Percentiles rank a stretch among this genome's conserved stretches.
Conservation (phyloP, 2,888 invertebrate genomes). For the Itoplectis maculator region DNA sequence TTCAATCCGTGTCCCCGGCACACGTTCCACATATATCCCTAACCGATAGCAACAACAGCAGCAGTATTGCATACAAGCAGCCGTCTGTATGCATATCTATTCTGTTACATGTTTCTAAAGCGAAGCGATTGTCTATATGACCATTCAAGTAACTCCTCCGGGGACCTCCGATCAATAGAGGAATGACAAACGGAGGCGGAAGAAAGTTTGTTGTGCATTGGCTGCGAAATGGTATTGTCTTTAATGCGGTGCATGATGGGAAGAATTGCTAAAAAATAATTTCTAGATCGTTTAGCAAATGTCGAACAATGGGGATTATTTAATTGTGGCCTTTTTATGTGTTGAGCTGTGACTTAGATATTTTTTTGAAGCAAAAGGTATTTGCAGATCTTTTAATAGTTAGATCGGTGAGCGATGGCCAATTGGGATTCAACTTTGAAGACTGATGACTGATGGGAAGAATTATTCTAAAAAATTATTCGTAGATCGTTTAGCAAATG, state of each 20-base stretch:
- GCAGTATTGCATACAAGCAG: slow-evolving; percentile 63
- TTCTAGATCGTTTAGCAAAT: background rate
- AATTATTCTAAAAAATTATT: background rate
- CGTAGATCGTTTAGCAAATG: background rate
- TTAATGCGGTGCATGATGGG: background rate
- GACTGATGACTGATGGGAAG: background rate
- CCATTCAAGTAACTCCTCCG: slow-evolving; percentile 65
- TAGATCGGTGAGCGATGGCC: background rate
- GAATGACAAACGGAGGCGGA: slow-evolving; percentile 57
- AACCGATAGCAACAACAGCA: slow-evolving; percentile 64
- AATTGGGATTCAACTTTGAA: slow-evolving; percentile 2
- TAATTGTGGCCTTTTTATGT: too few species aligned
- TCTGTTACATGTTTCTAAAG: slow-evolving; percentile 63
- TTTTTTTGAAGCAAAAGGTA: background rate
- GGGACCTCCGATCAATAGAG: slow-evolving; percentile 64
- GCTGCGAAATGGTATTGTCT: slow-evolving; percentile 40
- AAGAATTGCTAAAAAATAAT: background rate
- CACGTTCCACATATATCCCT: slow-evolving; percentile 47
- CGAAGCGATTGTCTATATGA: slow-evolving; percentile 62
- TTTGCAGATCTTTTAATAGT: background rate
- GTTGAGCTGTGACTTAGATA: too few species aligned
- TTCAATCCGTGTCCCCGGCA: slow-evolving; percentile 55
- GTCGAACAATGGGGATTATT: background rate
- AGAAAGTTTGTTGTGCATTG: slow-evolving; percentile 67
- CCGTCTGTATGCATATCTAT: slow-evolving; percentile 67